Conservation (phyloP, 2,113 vertebrate genomes). For the Oryzias woworae region DNA sequence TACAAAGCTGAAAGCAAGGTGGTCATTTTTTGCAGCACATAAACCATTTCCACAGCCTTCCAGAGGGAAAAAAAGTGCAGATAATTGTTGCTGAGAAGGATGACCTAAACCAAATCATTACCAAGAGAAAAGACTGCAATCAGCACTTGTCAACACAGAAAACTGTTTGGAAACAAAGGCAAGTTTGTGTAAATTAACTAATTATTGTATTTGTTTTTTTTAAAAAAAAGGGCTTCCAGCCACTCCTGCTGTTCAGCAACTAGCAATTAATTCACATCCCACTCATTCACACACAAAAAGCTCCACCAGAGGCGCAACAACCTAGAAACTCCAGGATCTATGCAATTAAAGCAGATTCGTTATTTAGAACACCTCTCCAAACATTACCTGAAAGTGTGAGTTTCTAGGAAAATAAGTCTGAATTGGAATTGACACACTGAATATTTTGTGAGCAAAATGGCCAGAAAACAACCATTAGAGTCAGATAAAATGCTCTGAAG, state of each 20-base stretch:
- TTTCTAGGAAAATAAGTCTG: no score
- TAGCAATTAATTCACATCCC: conserved; percentile 53
- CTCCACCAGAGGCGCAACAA: conserved; percentile 23
- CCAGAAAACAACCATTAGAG: conserved; percentile 1
- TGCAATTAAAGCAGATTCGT: conserved; percentile 58
- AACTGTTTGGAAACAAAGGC: conserved; percentile 54
- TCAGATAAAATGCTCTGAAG: conserved; percentile 9
- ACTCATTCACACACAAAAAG: conserved; percentile 16
- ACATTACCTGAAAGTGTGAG: no score
- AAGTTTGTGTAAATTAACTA: conserved; percentile 36
- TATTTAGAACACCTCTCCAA: conserved; percentile 9
- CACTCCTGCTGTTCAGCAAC: conserved; percentile 31
- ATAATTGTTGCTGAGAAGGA: no score
- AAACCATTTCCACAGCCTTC: no score
- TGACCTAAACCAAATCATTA: no score
- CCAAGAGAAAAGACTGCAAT: conserved; percentile 32
- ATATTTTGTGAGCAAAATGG: not conserved
- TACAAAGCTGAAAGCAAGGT: no score
- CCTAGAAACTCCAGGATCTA: conserved; percentile 37
- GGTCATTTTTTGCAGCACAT: no score
- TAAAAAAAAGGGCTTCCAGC: conserved; percentile 29
- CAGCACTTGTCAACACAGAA: conserved; percentile 37
- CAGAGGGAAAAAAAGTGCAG: no score
- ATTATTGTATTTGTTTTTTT: conserved; percentile 21
- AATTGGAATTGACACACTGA: no score